Evolutionary conservation across 2,113 vertebrate genomes (phyloP), one percentile per base, ranked within the genome.

Genomic region (Phodopus roborovskii): DNA sequence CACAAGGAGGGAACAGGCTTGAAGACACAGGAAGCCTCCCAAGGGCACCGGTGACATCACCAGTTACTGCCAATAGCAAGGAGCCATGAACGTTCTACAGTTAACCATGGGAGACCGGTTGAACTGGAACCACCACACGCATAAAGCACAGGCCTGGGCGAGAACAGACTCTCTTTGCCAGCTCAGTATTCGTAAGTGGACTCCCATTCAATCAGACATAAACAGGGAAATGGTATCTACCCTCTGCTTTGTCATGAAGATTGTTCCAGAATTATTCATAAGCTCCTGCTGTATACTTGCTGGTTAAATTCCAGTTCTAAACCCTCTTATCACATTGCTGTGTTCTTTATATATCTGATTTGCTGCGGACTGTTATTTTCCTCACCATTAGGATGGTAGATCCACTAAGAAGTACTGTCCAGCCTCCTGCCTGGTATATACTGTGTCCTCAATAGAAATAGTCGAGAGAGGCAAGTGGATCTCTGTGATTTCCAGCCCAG

Each of bases 161-260:
- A 50, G 11, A 19, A 17, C 15, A 6, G 19, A 3, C 0, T 5
- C 22, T 13, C 30, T n/a, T 30, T 13, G 30, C 16, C 50, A 36
- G 78, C n/a, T 50, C 50, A 33, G 58, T 17, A 8, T 8, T 45
- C 1, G 1, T 84, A 58, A 42, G 62, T 26, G 64, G 50, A 64
- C 36, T 60, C n/a, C 73, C 36, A 53, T 15, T n/a, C 68, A 15
- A 8, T n/a, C 68, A 8, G 48, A 77, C 39, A 2, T 3, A 8
- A 53, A 28, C 4, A 36, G n/a, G n/a, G 12, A 5, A 7, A 19
- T 0, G 0, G 30, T 26, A 1, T 24, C 58, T 22, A 1, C 39
- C 28, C 36, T 2, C 6, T 3, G 2, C 11, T 15, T 0, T 60
- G 28, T 30, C 53, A 48, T 3, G 30, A 78, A 70, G 85, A 53